These are phyloP conservation scores for Amaurobius ferox DNA, from an alignment of 2,888 invertebrate genomes.

Conservation along the genomic window DNA sequence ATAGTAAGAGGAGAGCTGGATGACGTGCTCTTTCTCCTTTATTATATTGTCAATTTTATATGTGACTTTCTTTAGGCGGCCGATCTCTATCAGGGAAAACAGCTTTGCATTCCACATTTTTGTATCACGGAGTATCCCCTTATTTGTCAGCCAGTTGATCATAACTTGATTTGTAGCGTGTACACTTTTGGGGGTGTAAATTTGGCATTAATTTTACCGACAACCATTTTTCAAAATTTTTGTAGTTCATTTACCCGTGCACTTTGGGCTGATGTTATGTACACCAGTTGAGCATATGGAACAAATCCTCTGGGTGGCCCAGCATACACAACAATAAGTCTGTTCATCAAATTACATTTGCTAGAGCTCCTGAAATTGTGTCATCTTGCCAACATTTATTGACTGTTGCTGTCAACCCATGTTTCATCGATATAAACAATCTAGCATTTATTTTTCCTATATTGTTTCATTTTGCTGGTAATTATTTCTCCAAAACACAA, in stretches of 20 bases:
- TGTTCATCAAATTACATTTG: not conserved
- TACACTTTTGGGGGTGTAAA: not conserved
- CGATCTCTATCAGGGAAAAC: constrained; percentile 1
- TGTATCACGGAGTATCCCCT: not conserved
- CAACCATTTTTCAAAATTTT: not conserved
- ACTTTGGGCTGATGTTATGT: not conserved
- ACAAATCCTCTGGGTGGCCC: not conserved
- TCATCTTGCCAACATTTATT: constrained; percentile 12
- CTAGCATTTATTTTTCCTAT: not conserved
- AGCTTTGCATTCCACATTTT: not conserved
- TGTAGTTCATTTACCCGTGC: constrained; percentile 5
- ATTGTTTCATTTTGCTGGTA: not conserved
- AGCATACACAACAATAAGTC: constrained; percentile 4
- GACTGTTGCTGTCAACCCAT: not conserved
- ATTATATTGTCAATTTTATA: constrained; percentile 16
- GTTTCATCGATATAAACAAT: too few relatives aligned
- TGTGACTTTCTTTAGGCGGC: constrained; percentile 1
- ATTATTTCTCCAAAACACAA: too few relatives aligned
- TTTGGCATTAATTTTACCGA: constrained; percentile 1
- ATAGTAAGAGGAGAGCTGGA: not conserved
- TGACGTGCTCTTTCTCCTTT: not conserved
- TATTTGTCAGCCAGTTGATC: not conserved
- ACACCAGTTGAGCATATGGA: not conserved
- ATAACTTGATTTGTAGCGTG: not conserved
- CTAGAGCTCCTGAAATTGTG: not conserved